phyloP scores from a whole-genome alignment of 2,888 invertebrate genomes.

The Orgyia antiqua region DNA sequence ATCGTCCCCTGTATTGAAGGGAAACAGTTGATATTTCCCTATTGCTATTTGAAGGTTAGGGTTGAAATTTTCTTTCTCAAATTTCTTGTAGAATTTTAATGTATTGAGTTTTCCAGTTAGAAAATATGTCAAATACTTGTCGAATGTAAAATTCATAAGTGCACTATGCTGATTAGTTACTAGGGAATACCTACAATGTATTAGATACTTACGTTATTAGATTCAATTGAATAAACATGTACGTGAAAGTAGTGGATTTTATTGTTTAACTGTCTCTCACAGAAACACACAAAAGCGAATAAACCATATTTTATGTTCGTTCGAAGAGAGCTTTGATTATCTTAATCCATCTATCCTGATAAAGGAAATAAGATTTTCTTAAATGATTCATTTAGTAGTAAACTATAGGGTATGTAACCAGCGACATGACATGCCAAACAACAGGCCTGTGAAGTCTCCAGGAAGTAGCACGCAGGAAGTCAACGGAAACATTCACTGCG shows the following conservation, averaged over 20 bases:
- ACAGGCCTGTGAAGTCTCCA: constrained; percentile 58
- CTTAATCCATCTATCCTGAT: too few relatives aligned
- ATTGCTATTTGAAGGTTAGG: too few relatives aligned
- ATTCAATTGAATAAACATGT: too few relatives aligned
- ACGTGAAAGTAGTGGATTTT: too few relatives aligned
- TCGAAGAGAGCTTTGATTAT: too few relatives aligned
- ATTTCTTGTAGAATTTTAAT: constrained; percentile 21
- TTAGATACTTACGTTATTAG: too few relatives aligned
- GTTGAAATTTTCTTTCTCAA: constrained; percentile 22
- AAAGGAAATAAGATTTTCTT: background rate
- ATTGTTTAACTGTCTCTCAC: too few relatives aligned
- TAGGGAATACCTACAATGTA: too few relatives aligned
- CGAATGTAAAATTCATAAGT: too few relatives aligned
- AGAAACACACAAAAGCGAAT: too few relatives aligned
- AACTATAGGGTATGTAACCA: constrained; percentile 24
- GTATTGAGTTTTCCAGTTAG: constrained; percentile 14
- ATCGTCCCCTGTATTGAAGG: constrained; percentile 21
- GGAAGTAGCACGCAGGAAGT: constrained; percentile 65
- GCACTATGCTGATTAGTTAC: too few relatives aligned
- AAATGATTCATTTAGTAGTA: constrained; percentile 24
- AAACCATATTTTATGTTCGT: too few relatives aligned
- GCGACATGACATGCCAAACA: constrained; percentile 45
- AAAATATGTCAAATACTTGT: constrained; percentile 1
- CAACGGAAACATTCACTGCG: constrained; percentile 49
- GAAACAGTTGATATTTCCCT: constrained; percentile 47